These are phyloP conservation scores for Prionailurus bengalensis DNA, from an alignment of 2,113 vertebrate species.

Conservation along the genomic window DNA sequence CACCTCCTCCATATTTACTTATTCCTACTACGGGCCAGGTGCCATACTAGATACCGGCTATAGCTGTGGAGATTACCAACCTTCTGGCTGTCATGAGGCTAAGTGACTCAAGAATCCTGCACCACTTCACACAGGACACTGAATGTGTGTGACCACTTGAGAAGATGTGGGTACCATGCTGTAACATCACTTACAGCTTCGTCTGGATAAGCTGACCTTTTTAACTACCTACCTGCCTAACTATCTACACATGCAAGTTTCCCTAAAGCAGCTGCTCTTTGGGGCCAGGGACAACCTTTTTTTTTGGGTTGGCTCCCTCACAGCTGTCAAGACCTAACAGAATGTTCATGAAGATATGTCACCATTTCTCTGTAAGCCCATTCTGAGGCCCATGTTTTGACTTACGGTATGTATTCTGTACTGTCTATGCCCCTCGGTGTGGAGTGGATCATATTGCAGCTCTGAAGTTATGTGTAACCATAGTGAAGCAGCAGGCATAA, in stretches of 20 bases:
- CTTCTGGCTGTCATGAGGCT: not conserved
- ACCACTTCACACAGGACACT: not conserved
- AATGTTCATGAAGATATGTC: not conserved
- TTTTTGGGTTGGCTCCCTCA: too few species aligned
- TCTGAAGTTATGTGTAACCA: conserved; percentile 72
- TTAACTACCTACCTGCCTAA: too few species aligned
- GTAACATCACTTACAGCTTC: not conserved
- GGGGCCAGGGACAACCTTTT: too few species aligned
- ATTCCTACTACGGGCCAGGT: not conserved
- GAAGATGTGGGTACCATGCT: not conserved
- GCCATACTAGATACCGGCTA: not conserved
- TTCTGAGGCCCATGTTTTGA: not conserved
- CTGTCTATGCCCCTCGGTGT: not conserved
- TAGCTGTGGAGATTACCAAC: not conserved
- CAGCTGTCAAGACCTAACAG: not conserved
- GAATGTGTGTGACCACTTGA: not conserved
- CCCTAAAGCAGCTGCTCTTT: too few species aligned
- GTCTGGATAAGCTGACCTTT: not conserved
- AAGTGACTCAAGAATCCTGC: not conserved
- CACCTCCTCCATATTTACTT: not conserved
- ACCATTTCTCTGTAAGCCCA: not conserved
- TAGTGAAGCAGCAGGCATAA: conserved; percentile 26
- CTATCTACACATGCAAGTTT: too few species aligned
- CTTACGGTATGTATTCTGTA: not conserved
- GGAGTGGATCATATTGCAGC: not conserved